Evolutionary conservation across 1,140 invertebrate genomes (phyloP), one percentile per base, ranked within the genome.

Genomic region (Wasmannia auropunctata): DNA sequence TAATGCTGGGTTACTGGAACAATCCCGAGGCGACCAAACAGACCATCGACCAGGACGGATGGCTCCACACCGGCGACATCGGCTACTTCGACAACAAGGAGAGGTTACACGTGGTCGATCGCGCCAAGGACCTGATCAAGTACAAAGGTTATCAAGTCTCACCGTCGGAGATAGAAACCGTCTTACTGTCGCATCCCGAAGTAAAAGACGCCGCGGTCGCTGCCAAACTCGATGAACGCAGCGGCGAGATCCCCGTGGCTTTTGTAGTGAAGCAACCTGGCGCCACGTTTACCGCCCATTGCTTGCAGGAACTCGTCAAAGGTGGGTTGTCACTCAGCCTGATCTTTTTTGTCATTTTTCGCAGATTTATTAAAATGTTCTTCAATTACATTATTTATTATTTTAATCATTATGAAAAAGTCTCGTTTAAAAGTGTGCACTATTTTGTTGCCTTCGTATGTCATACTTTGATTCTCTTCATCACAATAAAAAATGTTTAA

Each of bases 191-290:
- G 31, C 97, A 98, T 93, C 96, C 96, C 0, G 95, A 92, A 0
- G 96, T 98, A 2, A 91, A 94, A 46, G 97, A 97, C 84, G 96
- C 95, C 3, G 97, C 96, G 0, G 97, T 98, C 0, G 95, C 97
- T 34, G 97, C 97, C 0, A 94, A 97, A 49, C 96, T 96, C 0
- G 95, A 97, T 84, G 90, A 95, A 28, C 91, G 95, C 25, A 94
- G 94, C 87, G 96, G 96, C 14, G 97, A 98, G 86, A 91, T 96
- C 19, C 96, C 97, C 0, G 95, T 96, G 56, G 97, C 97, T 6
- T 96, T 97, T 56, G 94, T 98, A 1, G 86, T 88, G 8, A 91
- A 88, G 37, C 87, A 91, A 46, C 90, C 93, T 2, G 94, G 92
- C 0, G 60, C 84, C 7, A 84, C 94, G 11, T 91, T 96, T 63